Evolutionary conservation across 1,140 invertebrate genomes (phyloP).

Genomic region (Sycophaga agraensis): DNA sequence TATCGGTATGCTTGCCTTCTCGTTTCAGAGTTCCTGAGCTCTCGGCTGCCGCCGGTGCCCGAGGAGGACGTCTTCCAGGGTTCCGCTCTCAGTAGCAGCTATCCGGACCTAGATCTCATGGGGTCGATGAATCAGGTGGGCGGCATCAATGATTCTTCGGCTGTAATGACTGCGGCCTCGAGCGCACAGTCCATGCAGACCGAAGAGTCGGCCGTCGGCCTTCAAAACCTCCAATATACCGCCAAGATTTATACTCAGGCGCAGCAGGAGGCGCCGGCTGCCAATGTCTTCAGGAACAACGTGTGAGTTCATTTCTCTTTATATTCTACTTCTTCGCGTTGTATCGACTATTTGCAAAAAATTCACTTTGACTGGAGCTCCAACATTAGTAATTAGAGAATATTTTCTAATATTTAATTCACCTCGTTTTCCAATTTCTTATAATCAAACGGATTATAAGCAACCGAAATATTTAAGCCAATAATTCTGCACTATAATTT

Average conservation of each 20-base stretch:
- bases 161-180: neutral
- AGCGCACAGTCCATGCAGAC: constrained; percentile 28
- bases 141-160: constrained; percentile 2
- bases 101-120: constrained; percentile 55
- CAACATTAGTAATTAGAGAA: no score
- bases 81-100: constrained; percentile 45
- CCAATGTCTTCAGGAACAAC: constrained; percentile 47
- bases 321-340: no score
- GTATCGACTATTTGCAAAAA: no score
- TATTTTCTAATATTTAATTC: no score
- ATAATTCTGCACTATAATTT: no score
- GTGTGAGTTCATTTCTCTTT: constrained; percentile 36
- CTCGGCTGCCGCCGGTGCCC: constrained; percentile 66
- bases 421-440: no score
- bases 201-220: constrained; percentile 32
- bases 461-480: no score
- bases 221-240: constrained; percentile 54
- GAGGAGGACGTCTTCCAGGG: constrained; percentile 61
- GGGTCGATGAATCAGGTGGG: constrained; percentile 48
- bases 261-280: constrained; percentile 31
- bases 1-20: no score
- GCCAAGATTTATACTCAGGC: constrained; percentile 51
- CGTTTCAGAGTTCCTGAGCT: constrained; percentile 60
- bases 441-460: no score
- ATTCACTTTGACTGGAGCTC: no score